Conservation (phyloP, 2,113 vertebrate genomes). For the Thunnus thynnus region DNA sequence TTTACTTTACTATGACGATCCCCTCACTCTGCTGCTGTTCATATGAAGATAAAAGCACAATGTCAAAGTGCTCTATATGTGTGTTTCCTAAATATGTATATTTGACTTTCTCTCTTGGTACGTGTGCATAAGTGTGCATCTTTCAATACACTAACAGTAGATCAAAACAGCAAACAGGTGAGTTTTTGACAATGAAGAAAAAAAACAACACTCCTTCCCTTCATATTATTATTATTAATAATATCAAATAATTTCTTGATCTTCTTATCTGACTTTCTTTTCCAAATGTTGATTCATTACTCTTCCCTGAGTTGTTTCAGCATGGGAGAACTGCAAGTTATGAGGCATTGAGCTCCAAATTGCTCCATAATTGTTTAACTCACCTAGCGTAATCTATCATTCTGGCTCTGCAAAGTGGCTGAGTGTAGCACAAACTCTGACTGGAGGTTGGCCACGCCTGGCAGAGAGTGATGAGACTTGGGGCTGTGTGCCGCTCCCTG, state of each 20-base stretch:
- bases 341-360: conserved; percentile 67
- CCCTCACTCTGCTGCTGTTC: not conserved
- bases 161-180: not conserved
- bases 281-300: conserved; percentile 62
- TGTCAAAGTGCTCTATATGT: not conserved
- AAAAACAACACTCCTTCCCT: conserved; percentile 6
- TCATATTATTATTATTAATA: conserved; percentile 44
- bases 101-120: not conserved
- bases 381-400: conserved; percentile 81
- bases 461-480: conserved; percentile 75
- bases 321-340: conserved; percentile 61
- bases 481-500: conserved; percentile 45
- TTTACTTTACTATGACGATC: not conserved
- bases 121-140: not conserved
- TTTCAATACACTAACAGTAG: not conserved
- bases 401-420: conserved; percentile 72
- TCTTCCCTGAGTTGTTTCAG: conserved; percentile 58
- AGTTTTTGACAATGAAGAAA: not conserved
- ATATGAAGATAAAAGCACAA: conserved; percentile 21
- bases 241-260: conserved; percentile 40
- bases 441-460: conserved; percentile 73
- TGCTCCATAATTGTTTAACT: conserved; percentile 81
- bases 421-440: conserved; percentile 49
- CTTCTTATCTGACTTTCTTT: conserved; percentile 42
- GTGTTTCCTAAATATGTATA: not conserved